Evolutionary conservation across 2,888 invertebrate species (phyloP).

Genomic region (Choreutis nemorana): DNA sequence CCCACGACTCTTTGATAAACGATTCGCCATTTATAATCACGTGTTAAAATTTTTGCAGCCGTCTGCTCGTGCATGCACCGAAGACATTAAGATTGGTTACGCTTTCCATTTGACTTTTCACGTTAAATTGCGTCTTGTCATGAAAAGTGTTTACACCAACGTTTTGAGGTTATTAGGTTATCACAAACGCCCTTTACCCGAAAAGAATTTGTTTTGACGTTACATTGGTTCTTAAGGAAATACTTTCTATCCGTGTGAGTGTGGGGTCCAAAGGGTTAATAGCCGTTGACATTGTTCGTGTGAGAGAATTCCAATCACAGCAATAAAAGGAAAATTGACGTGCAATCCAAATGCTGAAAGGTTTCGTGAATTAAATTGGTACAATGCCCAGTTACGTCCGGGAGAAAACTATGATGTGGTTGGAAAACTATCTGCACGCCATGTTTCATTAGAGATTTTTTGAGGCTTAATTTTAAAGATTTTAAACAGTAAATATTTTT

Average conservation of each 20-base stretch:
- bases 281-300: constrained; percentile 8
- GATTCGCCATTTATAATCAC: constrained; percentile 26
- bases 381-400: no score
- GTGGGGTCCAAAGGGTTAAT: constrained; percentile 10
- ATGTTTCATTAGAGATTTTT: no score
- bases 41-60: constrained; percentile 40
- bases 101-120: constrained; percentile 57
- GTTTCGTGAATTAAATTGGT: no score
- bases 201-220: constrained; percentile 22
- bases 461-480: no score
- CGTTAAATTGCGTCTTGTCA: constrained; percentile 57
- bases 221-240: constrained; percentile 20
- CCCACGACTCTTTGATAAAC: no score
- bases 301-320: no score
- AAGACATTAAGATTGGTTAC: constrained; percentile 55
- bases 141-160: constrained; percentile 35
- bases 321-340: no score
- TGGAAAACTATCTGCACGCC: no score
- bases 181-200: constrained; percentile 25
- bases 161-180: constrained; percentile 29
- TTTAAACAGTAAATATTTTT: no score
- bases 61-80: constrained; percentile 43
- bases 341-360: no score
- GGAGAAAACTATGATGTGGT: no score
- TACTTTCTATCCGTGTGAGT: constrained; percentile 9